These are phyloP conservation scores for Verasper variegatus DNA, from an alignment of 2,113 vertebrate species.

Conservation along the genomic window DNA sequence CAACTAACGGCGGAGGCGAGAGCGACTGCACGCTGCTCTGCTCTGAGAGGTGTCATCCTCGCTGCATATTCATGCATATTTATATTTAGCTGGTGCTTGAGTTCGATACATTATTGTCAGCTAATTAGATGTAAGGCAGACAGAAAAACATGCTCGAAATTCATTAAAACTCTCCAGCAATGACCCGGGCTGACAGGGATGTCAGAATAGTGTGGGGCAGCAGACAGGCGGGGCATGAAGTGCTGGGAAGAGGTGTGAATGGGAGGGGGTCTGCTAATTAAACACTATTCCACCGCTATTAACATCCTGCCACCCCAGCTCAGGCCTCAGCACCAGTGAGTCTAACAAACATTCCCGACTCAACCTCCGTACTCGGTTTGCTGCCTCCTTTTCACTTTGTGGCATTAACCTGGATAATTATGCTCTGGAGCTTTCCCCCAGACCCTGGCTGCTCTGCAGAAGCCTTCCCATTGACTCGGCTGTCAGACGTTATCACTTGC, in stretches of 20 bases:
- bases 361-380: slow-evolving; percentile 20
- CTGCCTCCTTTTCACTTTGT: slow-evolving; percentile 49
- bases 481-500: slow-evolving; percentile 39
- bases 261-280: slow-evolving; percentile 96
- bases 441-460: slow-evolving; percentile 42
- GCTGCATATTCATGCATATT: slow-evolving; percentile 96
- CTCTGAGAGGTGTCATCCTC: slow-evolving; percentile 81
- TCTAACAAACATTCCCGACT: slow-evolving; percentile 53
- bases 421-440: slow-evolving; percentile 40
- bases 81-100: slow-evolving; percentile 94
- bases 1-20: slow-evolving; percentile 72
- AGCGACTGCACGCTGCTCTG: slow-evolving; percentile 61
- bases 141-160: slow-evolving; percentile 94
- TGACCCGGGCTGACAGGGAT: slow-evolving; percentile 98
- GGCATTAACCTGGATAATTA: slow-evolving; percentile 72
- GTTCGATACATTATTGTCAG: slow-evolving; percentile 99
- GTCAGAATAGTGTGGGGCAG: slow-evolving; percentile 92
- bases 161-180: slow-evolving; percentile 98
- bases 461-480: slow-evolving; percentile 27
- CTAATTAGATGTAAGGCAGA: slow-evolving; percentile 98
- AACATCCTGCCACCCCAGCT: slow-evolving; percentile 87
- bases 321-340: slow-evolving; percentile 57
- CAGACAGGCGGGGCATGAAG: slow-evolving; percentile 89
- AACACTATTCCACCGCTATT: slow-evolving; percentile 99
- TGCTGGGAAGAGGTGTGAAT: slow-evolving; percentile 86